These are phyloP conservation scores for Drosophila nr. fundita DNA, from an alignment of 2,888 invertebrate genomes.

Conservation along the genomic window DNA sequence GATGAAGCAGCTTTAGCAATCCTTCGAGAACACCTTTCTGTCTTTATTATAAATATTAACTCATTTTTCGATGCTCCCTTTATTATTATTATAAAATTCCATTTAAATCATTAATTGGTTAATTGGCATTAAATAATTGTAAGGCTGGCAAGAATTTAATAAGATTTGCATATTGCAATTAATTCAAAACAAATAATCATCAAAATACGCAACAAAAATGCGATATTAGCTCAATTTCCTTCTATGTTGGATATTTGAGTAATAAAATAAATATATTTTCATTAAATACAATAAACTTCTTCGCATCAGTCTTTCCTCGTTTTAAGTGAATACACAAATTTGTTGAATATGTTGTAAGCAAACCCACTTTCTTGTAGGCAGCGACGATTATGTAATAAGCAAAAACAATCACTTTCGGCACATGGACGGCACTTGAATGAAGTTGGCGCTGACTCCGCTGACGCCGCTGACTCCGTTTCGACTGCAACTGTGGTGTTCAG, in stretches of 20 bases:
- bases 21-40: background rate
- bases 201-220: background rate
- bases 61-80: background rate
- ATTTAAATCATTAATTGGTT: background rate
- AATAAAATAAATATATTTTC: background rate
- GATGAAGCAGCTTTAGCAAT: background rate
- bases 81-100: background rate
- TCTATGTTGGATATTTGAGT: background rate
- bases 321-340: conserved; percentile 23
- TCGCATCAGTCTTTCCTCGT: background rate
- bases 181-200: background rate
- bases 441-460: conserved; percentile 47
- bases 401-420: conserved; percentile 69
- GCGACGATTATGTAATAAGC: conserved; percentile 60
- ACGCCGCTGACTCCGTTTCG: conserved; percentile 10
- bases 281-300: background rate
- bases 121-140: background rate
- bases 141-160: background rate
- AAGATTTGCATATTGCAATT: background rate
- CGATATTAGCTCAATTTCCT: background rate
- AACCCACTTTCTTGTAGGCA: conserved; percentile 55
- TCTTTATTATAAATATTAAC: background rate
- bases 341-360: background rate
- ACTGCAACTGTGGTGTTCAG: conserved; percentile 28
- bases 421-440: conserved; percentile 67